Evolutionary conservation across 2,888 invertebrate species (phyloP), one percentile per base, ranked within the genome.

Genomic region (Philaethria dido): DNA sequence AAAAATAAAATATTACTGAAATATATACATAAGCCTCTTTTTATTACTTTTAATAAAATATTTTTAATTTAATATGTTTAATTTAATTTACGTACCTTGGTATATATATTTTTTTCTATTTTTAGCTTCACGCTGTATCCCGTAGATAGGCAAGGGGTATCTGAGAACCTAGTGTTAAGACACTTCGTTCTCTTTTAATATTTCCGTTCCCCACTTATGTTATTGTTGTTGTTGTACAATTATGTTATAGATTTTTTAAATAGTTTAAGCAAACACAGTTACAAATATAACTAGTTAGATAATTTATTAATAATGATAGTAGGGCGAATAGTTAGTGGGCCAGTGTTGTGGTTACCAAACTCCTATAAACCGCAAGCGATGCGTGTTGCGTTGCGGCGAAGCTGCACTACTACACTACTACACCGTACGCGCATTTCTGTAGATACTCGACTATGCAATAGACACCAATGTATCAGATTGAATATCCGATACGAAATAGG

Each of bases 291-390:
- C 39, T 13, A 39, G 13, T 39, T 13, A 39, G 39, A 39, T 39
- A 55, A 55, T 25, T 44, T n/a, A 42, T 36, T 14, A 6, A 39
- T 20, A 55, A 62, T 39, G 72, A 70, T 76, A 77, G 77, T 79
- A 73, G 69, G 75, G 74, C 75, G 72, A 74, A 80, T 80, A 78
- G 80, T 83, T 81, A 80, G 83, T 74, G 79, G 80, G 65, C 68
- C 68, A 68, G 72, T 74, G 76, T 76, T 77, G 77, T 71, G 78
- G 74, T 74, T 74, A 70, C 79, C 78, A 76, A 82, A 84, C 82
- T 83, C 78, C 77, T 78, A 70, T 74, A 74, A 73, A 80, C 86
- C 85, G 77, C 86, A 78, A 81, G 81, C 82, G 79, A 78, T 80
- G 78, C 80, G 80, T 78, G 78, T 77, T 80, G 78, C 80, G 80